Evolutionary conservation across 2,797 vertebrate genomes (phyloP), one percentile per base, ranked within the genome.

Genomic region (Sebastolobus alascanus): DNA sequence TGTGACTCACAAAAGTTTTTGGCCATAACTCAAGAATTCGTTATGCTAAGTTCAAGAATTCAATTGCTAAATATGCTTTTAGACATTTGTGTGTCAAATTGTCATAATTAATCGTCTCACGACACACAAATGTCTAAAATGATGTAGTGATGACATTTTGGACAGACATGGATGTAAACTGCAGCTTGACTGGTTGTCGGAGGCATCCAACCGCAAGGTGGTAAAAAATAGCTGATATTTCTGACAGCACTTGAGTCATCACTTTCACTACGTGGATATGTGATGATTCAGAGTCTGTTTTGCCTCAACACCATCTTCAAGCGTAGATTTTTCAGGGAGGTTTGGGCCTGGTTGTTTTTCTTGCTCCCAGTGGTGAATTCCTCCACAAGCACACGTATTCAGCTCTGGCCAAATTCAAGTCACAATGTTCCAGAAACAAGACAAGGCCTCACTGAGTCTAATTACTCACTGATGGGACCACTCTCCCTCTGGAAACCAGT

Each of bases 371-470:
- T 70, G 64, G 59, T 63, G 66, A 85, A 89, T 86, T 83, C 71
- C 78, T 89, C 55, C 68, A 73, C 76, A 80, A 77, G 56, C 70
- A 13, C 64, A 75, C 58, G 14, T 63, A 87, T 91, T 92, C 85
- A 90, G 54, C 75, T 71, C 20, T 0, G 67, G 77, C 71, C 87
- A 90, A 90, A 93, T 81, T 79, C 69, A 73, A 90, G 90, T 93
- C 90, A 91, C 89, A 89, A 68, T 89, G 84, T 77, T 87, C 70
- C 71, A 80, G 82, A 59, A 64, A 75, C 73, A 86, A 25, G 70
- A 90, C 82, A 37, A 83, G 69, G 79, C 73, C 67, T 82, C 59
- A n/a, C 38, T 75, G 25, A 77, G 80, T 56, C 37, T 81, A 74
- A 79, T 81, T 43, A 77, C 83, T 78, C 81, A 52, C 76, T 70